Evolutionary conservation across 2,113 vertebrate species (phyloP).

Genomic region (Glareola pratincola): DNA sequence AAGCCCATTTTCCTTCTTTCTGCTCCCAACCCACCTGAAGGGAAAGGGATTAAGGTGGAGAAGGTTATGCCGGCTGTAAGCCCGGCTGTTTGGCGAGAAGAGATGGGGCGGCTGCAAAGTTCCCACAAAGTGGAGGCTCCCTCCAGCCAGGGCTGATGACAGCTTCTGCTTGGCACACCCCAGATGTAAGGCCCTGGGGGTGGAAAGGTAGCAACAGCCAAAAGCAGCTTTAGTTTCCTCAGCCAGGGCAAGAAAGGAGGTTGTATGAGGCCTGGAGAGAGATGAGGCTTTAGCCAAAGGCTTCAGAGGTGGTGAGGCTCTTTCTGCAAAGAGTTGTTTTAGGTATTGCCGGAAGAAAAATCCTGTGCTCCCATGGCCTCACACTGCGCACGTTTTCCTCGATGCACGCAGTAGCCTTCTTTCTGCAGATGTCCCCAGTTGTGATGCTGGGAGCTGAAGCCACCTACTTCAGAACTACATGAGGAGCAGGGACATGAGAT

Average conservation of each 20-base stretch:
- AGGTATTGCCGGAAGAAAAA: not conserved
- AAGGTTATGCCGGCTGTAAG: not conserved
- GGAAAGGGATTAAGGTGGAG: not conserved
- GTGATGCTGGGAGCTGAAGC: not conserved
- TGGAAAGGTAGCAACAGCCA: not conserved
- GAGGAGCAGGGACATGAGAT: not conserved
- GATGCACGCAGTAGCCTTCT: not conserved
- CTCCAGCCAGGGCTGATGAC: not conserved
- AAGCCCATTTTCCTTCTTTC: not conserved
- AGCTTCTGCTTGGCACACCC: not conserved
- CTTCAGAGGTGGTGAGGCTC: not conserved
- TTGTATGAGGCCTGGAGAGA: not conserved
- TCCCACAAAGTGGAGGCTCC: not conserved
- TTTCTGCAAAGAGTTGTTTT: not conserved
- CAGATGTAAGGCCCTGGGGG: not conserved
- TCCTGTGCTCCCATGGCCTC: not conserved
- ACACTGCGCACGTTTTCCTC: accelerated
- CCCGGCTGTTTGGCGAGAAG: not conserved
- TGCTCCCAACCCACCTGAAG: not conserved
- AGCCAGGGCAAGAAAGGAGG: not conserved
- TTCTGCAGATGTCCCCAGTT: not conserved
- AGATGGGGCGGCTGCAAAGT: not conserved
- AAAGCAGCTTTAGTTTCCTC: not conserved
- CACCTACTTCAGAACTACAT: not conserved
- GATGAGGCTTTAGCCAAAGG: not conserved